Evolutionary conservation across 2,888 invertebrate species (phyloP).

Genomic region (Hirtodrosophila histrioides): DNA sequence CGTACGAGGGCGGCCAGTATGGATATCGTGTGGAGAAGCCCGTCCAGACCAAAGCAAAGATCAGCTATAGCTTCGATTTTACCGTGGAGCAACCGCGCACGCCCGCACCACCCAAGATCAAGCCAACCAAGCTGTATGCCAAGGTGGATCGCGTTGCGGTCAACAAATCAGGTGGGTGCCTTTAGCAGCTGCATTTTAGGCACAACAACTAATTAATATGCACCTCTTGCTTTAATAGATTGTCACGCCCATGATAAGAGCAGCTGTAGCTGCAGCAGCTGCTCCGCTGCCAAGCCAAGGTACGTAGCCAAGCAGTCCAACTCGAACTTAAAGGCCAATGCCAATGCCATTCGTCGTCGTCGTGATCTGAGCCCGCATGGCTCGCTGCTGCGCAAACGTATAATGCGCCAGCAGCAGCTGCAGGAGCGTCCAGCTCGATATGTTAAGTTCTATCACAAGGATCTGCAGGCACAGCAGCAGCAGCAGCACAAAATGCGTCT

Average conservation of each 20-base stretch:
- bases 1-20: conserved; percentile 54
- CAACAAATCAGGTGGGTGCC: conserved; percentile 71
- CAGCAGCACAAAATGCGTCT: conserved; percentile 42
- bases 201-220: neutral
- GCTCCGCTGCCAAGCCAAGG: conserved; percentile 66
- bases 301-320: conserved; percentile 71
- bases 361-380: conserved; percentile 65
- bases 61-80: conserved; percentile 80
- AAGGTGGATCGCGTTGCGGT: conserved; percentile 74
- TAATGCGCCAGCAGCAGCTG: conserved; percentile 62
- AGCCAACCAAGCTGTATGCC: conserved; percentile 68
- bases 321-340: neutral
- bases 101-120: conserved; percentile 46
- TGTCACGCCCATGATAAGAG: conserved; percentile 44
- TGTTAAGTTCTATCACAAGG: conserved; percentile 75
- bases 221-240: conserved; percentile 52
- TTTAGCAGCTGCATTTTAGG: neutral
- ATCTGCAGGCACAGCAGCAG: conserved; percentile 49
- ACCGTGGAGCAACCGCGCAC: conserved; percentile 79
- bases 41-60: conserved; percentile 63
- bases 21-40: conserved; percentile 80
- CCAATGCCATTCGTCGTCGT: conserved; percentile 71
- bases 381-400: conserved; percentile 56
- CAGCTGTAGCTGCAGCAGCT: conserved; percentile 65
- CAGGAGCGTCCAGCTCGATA: conserved; percentile 69